Conservation (phyloP, 1,140 invertebrate genomes). For the Archivesica marissinica region DNA sequence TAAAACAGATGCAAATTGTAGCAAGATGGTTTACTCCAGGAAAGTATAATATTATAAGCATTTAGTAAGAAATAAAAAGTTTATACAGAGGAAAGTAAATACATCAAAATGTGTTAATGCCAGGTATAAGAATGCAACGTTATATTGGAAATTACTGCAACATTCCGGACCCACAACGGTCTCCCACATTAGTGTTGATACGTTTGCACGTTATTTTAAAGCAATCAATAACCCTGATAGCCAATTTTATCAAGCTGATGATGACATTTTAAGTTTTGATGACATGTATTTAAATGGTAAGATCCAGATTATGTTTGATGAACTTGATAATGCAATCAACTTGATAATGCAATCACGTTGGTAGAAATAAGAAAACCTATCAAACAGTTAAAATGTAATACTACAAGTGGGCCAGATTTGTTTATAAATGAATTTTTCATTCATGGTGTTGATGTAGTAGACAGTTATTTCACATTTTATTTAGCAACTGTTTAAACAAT, state of each 20-base stretch:
- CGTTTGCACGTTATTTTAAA: constrained; percentile 17
- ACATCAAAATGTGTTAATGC: neutral
- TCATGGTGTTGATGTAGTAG: neutral
- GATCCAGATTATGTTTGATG: constrained; percentile 21
- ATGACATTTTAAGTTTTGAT: constrained; percentile 27
- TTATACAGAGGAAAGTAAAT: neutral
- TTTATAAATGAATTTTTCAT: constrained; percentile 29
- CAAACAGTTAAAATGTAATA: neutral
- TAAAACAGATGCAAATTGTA: constrained; percentile 5
- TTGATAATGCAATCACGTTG: neutral
- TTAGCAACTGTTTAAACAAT: neutral
- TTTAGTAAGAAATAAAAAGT: constrained; percentile 1
- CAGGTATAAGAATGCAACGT: constrained; percentile 8
- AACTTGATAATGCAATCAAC: constrained; percentile 4
- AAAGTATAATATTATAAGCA: constrained; percentile 16
- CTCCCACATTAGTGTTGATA: neutral
- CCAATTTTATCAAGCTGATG: constrained; percentile 26
- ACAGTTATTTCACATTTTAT: constrained; percentile 8
- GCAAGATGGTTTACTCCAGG: neutral
- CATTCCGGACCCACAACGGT: neutral
- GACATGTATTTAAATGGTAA: neutral
- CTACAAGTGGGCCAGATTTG: neutral
- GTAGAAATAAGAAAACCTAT: neutral
- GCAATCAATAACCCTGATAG: constrained; percentile 5
- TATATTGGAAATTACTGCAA: neutral